Base-by-base conservation (phyloP, 2,797 vertebrate species). In the Cyprinodon diabolis region DNA sequence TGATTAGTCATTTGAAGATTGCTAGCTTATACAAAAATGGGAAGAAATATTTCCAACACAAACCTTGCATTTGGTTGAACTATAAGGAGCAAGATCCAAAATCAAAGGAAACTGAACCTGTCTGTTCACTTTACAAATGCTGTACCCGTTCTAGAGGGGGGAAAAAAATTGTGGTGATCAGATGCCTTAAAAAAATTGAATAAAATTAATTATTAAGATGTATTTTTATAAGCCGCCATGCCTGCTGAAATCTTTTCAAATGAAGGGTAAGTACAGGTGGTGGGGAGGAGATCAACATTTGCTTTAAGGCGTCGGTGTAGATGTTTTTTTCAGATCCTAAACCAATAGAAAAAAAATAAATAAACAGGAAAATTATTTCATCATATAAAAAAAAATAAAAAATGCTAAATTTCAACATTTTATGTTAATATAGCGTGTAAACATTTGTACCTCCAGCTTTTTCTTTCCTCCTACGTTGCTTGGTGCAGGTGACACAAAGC, bases 211-310 rank as follows among this genome's bases (percentile, higher is more conserved):
- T 6, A 21, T 10, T 54, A 4, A 10, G 17, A 15, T 23, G 62
- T 19, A 40, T 19, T 58, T 51, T 58, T 6, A 69, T 30, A 9
- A 57, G 9, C 19, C 52, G 43, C 66, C 37, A 81, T 91, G 97
- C 98, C 84, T 99, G 98, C 66, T 99, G 97, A 93, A 99, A 99
- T 90, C 98, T 95, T 89, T 99, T 99, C 77, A 99, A 90, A 88
- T 99, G 98, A 75, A 99, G 97, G 3, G 97, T 99, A 74, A 99
- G 96, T 79, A 99, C 84, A 52, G 95, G 96, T 79, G 98, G 98
- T 49, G 94, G 95, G 14, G 93, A 92, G 35, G 97, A 99, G 81
- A 99, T 96, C 4, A 99, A 89, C 96, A 99, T 99, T 93, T 99
- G 98, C 91, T 99, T 99, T 91, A 96, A 95, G 43, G 96, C 98